Evolutionary conservation across 2,888 invertebrate species (phyloP), one percentile per base, ranked within the genome.

Genomic region (Phrixothrix hirtus): DNA sequence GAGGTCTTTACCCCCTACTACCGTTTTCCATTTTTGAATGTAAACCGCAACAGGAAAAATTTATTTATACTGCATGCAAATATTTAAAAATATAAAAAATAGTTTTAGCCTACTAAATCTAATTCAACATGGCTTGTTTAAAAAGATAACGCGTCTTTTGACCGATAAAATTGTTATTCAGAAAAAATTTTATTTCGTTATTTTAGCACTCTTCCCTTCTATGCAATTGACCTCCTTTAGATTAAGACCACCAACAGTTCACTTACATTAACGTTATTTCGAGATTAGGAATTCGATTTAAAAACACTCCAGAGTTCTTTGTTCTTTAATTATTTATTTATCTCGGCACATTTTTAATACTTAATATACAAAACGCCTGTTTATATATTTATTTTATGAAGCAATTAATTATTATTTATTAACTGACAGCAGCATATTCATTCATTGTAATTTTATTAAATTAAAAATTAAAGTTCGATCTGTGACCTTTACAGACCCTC

Each of bases 81-180:
- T 5, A 21, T 21, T 7, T 21, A 21, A 21, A 21, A 5, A 21
- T 21, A 21, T 21, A n/a, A n/a, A n/a, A n/a, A n/a, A n/a, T n/a
- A n/a, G n/a, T n/a, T n/a, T n/a, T n/a, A n/a, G n/a, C n/a, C n/a
- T n/a, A n/a, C n/a, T n/a, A n/a, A n/a, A n/a, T n/a, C n/a, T n/a
- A 46, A 57, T 58, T 58, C 45, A 50, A 27, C 39, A 41, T 45
- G 53, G 49, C 51, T 57, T 58, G 53, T 45, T 41, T 53, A 42
- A 41, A 51, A 45, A 53, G 58, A 61, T 60, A 61, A 61, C 55
- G 47, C 55, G 49, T 45, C 56, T 67, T 68, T 64, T 74, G 74
- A 75, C 75, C 74, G 75, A 75, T 75, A 73, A 74, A 70, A 65
- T 66, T 69, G 64, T 63, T 72, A 64, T 68, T 61, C 59, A 62